These are phyloP conservation scores for Rhegmatorhina hoffmannsi DNA, from an alignment of 2,113 vertebrate species.

Conservation along the genomic window DNA sequence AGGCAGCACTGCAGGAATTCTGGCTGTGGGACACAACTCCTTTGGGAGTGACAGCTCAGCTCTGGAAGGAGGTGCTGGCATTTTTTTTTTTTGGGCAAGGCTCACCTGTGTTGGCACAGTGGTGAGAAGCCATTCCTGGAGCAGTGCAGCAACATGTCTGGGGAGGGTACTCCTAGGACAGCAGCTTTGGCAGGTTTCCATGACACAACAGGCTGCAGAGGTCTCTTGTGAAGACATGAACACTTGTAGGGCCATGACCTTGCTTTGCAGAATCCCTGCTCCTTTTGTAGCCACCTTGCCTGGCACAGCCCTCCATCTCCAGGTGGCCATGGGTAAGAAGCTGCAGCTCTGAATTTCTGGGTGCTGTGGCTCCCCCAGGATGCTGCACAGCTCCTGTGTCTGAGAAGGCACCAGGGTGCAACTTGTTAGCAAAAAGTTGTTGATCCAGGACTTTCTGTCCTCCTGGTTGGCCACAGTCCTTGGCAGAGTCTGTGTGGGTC, in stretches of 20 bases:
- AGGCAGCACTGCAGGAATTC: background rate
- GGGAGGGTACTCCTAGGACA: background rate
- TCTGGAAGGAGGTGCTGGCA: background rate
- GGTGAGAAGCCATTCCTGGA: background rate
- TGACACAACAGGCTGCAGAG: background rate
- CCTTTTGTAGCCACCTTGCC: background rate
- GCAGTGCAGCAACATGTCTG: background rate
- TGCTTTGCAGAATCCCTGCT: background rate
- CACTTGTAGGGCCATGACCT: fast-evolving
- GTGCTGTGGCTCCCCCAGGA: background rate
- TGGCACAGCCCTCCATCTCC: background rate
- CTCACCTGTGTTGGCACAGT: background rate
- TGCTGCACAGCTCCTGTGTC: background rate
- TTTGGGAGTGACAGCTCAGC: background rate
- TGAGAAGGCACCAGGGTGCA: background rate
- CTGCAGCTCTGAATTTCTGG: background rate
- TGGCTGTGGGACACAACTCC: background rate
- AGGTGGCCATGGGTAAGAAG: background rate
- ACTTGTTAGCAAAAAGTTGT: background rate
- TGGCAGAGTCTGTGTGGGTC: background rate
- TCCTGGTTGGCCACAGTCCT: background rate
- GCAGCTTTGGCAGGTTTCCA: background rate
- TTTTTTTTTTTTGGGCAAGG: background rate
- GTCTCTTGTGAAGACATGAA: background rate
- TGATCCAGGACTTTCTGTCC: background rate